Conservation (phyloP, 2,888 invertebrate species). For the Aleiodes testaceus region DNA sequence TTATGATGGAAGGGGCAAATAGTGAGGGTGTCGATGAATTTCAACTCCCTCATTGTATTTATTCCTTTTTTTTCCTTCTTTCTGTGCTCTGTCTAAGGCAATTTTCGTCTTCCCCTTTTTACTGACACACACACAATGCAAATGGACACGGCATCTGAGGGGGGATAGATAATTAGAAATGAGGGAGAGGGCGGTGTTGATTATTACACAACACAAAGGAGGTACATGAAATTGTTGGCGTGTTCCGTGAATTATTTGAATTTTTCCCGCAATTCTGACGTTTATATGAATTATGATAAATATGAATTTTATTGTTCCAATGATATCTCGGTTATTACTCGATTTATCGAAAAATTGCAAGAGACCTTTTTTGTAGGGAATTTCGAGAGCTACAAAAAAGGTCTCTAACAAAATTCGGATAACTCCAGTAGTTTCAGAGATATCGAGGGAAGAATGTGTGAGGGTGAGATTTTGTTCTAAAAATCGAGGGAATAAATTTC, state of each 20-base stretch:
- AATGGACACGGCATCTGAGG: conserved; percentile 52
- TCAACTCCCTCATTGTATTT: conserved; percentile 16
- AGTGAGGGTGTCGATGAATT: conserved; percentile 35
- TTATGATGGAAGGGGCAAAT: conserved; percentile 26
- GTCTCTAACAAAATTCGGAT: too few relatives aligned
- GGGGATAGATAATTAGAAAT: conserved; percentile 36
- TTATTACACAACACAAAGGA: conserved; percentile 18
- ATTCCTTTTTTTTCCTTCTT: neutral
- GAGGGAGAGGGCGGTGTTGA: conserved; percentile 1
- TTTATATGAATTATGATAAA: neutral
- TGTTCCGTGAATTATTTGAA: too few relatives aligned
- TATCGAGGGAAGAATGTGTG: too few relatives aligned
- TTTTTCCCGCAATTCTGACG: too few relatives aligned
- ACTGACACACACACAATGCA: conserved; percentile 17
- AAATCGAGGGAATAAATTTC: too few relatives aligned
- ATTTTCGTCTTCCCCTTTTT: conserved; percentile 18
- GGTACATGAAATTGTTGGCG: neutral
- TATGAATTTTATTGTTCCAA: too few relatives aligned
- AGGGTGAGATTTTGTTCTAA: too few relatives aligned
- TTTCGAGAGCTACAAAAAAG: too few relatives aligned
- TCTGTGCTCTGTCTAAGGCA: conserved; percentile 8
- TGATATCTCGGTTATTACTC: too few relatives aligned
- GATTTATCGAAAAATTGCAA: too few relatives aligned
- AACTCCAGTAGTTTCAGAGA: too few relatives aligned
- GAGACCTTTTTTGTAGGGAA: too few relatives aligned